A percentile compares a stretch with the other conserved stretches of the same genome.
Conservation (phyloP, 2,888 invertebrate genomes). For the Onthophagus sagittarius region DNA sequence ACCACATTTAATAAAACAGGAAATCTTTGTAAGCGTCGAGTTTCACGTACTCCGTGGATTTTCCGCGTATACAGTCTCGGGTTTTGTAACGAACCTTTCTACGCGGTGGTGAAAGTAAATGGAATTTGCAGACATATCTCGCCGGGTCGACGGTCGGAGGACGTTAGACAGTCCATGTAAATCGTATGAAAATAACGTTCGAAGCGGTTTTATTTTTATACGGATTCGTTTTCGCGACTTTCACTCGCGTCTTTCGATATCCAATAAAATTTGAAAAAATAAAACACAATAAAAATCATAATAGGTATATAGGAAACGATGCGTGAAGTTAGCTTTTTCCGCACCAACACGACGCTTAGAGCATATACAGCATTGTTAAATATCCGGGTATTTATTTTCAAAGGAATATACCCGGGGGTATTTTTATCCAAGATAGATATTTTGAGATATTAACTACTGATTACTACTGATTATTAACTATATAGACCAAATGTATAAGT, state of each 20-base stretch:
- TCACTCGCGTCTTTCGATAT: not conserved
- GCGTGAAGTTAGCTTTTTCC: too few relatives aligned
- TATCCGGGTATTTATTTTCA: too few relatives aligned
- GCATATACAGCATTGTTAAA: too few relatives aligned
- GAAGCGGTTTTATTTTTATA: not conserved
- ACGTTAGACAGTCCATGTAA: not conserved
- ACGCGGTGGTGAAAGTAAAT: slow-evolving; percentile 6
- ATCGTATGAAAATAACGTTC: not conserved
- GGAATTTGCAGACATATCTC: slow-evolving; percentile 1
- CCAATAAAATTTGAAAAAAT: too few relatives aligned
- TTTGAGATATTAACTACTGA: too few relatives aligned
- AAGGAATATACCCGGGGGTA: too few relatives aligned
- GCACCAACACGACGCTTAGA: too few relatives aligned
- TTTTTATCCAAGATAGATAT: too few relatives aligned
- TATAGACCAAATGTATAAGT: too few relatives aligned
- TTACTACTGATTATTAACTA: too few relatives aligned
- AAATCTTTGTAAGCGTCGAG: not conserved
- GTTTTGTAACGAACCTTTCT: slow-evolving; percentile 11
- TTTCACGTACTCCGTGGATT: slow-evolving; percentile 3
- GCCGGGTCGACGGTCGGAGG: slow-evolving; percentile 5
- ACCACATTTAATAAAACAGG: not conserved
- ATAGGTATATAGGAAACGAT: too few relatives aligned
- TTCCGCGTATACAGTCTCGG: not conserved
- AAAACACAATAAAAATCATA: too few relatives aligned
- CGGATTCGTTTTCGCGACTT: not conserved